Percentiles rank a stretch among this genome's conserved stretches.
Conservation (phyloP, 2,888 invertebrate species). For the Chironomus tentans region DNA sequence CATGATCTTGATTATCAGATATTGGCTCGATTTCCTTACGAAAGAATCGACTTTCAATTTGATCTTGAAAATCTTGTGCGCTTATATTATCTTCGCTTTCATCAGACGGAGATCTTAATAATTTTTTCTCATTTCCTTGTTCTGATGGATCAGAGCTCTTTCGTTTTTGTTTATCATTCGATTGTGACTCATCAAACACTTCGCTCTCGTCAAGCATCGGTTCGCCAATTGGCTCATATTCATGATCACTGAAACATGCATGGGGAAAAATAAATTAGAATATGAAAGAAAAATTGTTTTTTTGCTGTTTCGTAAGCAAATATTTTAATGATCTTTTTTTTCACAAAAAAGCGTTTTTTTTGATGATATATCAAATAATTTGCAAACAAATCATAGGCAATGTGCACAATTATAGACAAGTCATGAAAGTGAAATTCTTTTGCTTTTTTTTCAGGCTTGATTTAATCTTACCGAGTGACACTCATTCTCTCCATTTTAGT, state of each 20-base stretch:
- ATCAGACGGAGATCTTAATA: conserved; percentile 31
- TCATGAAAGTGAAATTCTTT: not conserved
- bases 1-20: conserved; percentile 44
- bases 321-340: no score
- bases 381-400: conserved; percentile 25
- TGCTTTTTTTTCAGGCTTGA: not conserved
- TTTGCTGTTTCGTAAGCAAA: no score
- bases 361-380: no score
- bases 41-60: conserved; percentile 55
- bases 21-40: conserved; percentile 40
- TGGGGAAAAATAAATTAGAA: no score
- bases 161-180: not conserved
- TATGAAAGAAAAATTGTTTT: no score
- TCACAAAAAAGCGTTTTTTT: no score
- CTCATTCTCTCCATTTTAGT: conserved; percentile 19
- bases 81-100: conserved; percentile 36
- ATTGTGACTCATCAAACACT: conserved; percentile 41
- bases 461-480: conserved; percentile 16
- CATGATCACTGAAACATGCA: conserved; percentile 70
- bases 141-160: conserved; percentile 30
- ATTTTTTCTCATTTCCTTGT: conserved; percentile 32
- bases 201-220: conserved; percentile 44
- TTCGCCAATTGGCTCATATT: conserved; percentile 81
- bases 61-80: conserved; percentile 51
- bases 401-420: conserved; percentile 21